Percentiles rank a stretch among this genome's conserved stretches.
These are phyloP conservation scores for Stegodyphus mimosarum DNA, from an alignment of 1,140 invertebrate species.

Conservation along the genomic window DNA sequence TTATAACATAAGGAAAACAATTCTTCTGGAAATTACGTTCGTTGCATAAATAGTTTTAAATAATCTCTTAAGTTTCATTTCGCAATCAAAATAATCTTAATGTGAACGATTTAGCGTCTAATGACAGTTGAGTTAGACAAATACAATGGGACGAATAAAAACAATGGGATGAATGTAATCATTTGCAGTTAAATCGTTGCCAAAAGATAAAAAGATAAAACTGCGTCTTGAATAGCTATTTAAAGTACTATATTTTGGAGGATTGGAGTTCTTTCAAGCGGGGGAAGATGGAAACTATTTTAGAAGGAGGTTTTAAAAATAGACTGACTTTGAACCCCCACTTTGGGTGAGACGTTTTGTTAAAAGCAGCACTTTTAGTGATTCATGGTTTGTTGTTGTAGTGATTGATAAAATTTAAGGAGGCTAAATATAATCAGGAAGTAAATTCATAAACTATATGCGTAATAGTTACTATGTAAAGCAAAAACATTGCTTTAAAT, in stretches of 20 bases:
- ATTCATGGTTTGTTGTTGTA: background rate
- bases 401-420: background rate
- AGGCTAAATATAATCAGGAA: background rate
- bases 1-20: too few species aligned
- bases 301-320: conserved; percentile 6
- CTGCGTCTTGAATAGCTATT: background rate
- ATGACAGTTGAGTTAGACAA: too few species aligned
- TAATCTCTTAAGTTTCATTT: too few species aligned
- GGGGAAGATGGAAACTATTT: conserved; percentile 19
- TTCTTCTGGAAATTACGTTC: too few species aligned
- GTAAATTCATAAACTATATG: too few species aligned
- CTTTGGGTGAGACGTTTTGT: background rate
- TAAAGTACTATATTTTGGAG: background rate
- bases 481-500: too few species aligned
- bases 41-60: too few species aligned
- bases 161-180: background rate
- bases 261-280: conserved; percentile 31
- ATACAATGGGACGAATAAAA: background rate
- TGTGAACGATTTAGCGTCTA: too few species aligned
- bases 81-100: too few species aligned
- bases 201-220: conserved; percentile 2
- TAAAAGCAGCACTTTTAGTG: background rate
- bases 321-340: conserved; percentile 39
- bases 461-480: too few species aligned
- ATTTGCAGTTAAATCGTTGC: background rate